Conservation (phyloP, 2,797 vertebrate genomes). For the Poecilia gillii region DNA sequence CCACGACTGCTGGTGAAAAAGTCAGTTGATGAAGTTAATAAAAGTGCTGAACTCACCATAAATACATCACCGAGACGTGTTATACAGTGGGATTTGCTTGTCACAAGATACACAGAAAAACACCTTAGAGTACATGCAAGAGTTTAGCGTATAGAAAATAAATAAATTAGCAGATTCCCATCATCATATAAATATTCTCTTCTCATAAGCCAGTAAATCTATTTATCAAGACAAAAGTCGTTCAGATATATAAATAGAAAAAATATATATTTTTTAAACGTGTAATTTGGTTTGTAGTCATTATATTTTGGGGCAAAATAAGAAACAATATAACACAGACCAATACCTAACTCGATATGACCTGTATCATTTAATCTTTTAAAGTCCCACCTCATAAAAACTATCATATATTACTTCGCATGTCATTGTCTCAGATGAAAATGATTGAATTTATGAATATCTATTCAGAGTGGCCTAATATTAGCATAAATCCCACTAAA, state of each 20-base stretch:
- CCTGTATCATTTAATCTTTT: background rate
- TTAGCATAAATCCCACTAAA: conserved; percentile 70
- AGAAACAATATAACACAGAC: background rate
- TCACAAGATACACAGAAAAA: conserved; percentile 24
- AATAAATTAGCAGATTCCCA: conserved; percentile 22
- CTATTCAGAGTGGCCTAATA: conserved; percentile 46
- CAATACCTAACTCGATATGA: background rate
- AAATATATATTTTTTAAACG: background rate
- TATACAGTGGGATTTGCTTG: conserved; percentile 39
- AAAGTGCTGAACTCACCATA: conserved; percentile 5
- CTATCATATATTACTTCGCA: conserved; percentile 38
- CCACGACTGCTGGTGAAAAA: background rate
- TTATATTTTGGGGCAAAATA: background rate
- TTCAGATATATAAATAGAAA: background rate
- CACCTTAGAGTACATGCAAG: background rate
- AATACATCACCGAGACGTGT: conserved; percentile 6
- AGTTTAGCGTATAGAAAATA: conserved; percentile 21
- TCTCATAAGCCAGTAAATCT: conserved; percentile 26
- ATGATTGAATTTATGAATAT: conserved; percentile 63
- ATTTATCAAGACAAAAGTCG: background rate
- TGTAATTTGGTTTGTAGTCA: conserved; percentile 4
- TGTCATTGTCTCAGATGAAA: conserved; percentile 52
- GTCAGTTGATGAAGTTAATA: conserved; percentile 15
- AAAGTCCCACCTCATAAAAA: conserved; percentile 26
- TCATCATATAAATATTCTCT: conserved; percentile 23